phyloP scores from a whole-genome alignment of 1,140 invertebrate species.

The Drosophila pruinosa region DNA sequence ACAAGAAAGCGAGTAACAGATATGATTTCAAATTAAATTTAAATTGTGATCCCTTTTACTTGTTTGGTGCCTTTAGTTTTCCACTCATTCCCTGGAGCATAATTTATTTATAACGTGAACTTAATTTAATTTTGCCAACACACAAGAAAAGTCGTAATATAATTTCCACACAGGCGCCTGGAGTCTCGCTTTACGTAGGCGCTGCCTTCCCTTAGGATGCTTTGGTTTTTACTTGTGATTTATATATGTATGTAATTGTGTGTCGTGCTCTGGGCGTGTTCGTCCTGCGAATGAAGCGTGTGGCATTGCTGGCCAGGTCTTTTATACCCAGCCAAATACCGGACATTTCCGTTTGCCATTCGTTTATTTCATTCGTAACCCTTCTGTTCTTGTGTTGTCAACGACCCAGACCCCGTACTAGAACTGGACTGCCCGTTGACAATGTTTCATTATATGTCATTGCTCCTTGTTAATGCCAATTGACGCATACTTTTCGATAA shows the following conservation, averaged over 20 bases:
- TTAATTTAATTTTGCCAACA: constrained; percentile 18
- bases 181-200: background rate
- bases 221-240: constrained; percentile 14
- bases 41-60: constrained; percentile 14
- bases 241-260: constrained; percentile 18
- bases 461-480: constrained; percentile 73
- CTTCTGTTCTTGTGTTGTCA: constrained; percentile 27
- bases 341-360: background rate
- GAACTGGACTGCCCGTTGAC: constrained; percentile 12
- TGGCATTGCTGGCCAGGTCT: constrained; percentile 30
- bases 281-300: constrained; percentile 55
- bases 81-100: background rate
- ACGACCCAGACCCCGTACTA: background rate
- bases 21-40: background rate
- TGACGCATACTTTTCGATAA: constrained; percentile 63
- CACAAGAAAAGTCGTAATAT: constrained; percentile 20
- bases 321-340: constrained; percentile 50
- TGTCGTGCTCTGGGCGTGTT: constrained; percentile 19
- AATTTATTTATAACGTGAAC: constrained; percentile 17
- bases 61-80: background rate
- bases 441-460: constrained; percentile 69
- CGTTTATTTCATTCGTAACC: constrained; percentile 14
- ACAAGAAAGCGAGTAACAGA: constrained; percentile 6
- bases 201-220: background rate
- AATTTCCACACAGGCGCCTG: background rate